These are phyloP conservation scores for Tarsius wallacei DNA, from an alignment of 2,797 vertebrate species.

Conservation along the genomic window DNA sequence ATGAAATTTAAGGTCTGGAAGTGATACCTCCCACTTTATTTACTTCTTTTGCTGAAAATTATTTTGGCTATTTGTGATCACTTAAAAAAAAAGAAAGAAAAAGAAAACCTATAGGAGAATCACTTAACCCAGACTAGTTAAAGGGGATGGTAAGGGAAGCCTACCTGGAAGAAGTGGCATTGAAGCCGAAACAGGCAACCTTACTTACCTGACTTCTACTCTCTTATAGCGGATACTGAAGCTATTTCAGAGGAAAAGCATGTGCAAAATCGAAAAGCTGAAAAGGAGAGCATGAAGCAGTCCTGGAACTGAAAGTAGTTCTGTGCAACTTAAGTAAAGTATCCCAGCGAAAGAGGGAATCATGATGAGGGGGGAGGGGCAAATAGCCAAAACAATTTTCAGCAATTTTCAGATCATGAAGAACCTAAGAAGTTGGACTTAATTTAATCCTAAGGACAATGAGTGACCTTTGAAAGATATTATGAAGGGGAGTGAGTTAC, in stretches of 20 bases:
- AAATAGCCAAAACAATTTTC: too few species aligned
- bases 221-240: background rate
- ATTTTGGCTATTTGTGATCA: too few species aligned
- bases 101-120: background rate
- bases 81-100: too few species aligned
- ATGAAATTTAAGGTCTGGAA: too few species aligned
- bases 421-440: background rate
- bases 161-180: conserved; percentile 51
- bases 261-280: background rate
- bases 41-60: too few species aligned
- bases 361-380: background rate
- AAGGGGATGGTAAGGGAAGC: background rate
- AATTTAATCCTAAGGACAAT: background rate
- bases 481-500: background rate
- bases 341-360: background rate
- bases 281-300: background rate
- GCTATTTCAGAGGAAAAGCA: background rate
- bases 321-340: background rate
- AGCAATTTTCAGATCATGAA: background rate
- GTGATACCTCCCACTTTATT: too few species aligned
- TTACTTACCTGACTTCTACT: conserved; percentile 4
- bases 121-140: background rate
- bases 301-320: background rate
- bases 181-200: background rate
- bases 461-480: background rate